Evolutionary conservation across 1,140 invertebrate genomes (phyloP).

Genomic region (Habropoda laboriosa): DNA sequence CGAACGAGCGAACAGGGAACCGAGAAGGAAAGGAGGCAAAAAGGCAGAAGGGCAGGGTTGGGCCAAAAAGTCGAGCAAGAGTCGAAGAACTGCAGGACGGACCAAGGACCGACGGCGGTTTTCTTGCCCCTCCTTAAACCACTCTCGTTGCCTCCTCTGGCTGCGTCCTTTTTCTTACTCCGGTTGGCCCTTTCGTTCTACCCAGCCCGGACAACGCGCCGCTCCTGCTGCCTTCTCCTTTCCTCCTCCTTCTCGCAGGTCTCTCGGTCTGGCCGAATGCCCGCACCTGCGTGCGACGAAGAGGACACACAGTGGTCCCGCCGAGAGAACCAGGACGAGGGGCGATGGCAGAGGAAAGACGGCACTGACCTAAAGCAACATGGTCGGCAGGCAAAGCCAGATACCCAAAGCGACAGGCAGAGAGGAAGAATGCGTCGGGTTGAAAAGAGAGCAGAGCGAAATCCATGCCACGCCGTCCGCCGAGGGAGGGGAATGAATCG

Average conservation of each 20-base stretch:
- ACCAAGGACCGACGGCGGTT: slow-evolving; percentile 66
- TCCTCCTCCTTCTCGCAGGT: neutral
- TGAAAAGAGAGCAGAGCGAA: slow-evolving; percentile 49
- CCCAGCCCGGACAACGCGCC: no score
- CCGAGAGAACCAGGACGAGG: neutral
- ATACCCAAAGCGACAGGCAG: slow-evolving; percentile 56
- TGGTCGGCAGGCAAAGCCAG: slow-evolving; percentile 50
- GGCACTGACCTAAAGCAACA: slow-evolving; percentile 80
- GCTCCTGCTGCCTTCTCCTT: neutral
- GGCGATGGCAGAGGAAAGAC: slow-evolving; percentile 48
- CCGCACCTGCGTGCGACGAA: slow-evolving; percentile 47
- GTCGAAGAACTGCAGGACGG: slow-evolving; percentile 59
- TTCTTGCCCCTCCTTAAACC: slow-evolving; percentile 68
- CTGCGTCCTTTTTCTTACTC: slow-evolving; percentile 25
- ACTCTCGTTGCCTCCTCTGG: slow-evolving; percentile 58
- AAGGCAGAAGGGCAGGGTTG: slow-evolving; percentile 60
- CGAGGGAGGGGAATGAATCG: slow-evolving; percentile 19
- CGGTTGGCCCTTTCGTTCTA: slow-evolving; percentile 39
- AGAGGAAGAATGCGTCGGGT: slow-evolving; percentile 56
- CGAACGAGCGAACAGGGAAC: slow-evolving; percentile 12
- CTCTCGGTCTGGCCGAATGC: slow-evolving; percentile 36
- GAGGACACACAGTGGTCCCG: slow-evolving; percentile 47
- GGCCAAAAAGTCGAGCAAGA: slow-evolving; percentile 68
- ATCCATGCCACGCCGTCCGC: neutral
- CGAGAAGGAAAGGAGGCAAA: slow-evolving; percentile 17